phyloP scores from a whole-genome alignment of 2,113 vertebrate species.

The Hippoglossus stenolepis region DNA sequence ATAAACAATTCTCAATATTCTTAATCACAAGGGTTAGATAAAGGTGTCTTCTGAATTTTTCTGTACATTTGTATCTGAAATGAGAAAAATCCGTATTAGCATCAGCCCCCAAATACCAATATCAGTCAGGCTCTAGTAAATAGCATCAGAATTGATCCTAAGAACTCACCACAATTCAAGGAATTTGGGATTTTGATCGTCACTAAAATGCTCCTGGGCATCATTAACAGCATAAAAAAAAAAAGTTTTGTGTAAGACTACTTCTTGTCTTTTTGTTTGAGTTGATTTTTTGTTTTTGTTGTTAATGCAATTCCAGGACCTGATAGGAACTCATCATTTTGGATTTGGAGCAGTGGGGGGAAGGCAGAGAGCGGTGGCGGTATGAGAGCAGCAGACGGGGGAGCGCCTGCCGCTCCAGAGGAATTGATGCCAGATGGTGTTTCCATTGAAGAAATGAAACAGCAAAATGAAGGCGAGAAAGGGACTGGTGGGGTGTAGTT shows the following conservation, averaged over 20 bases:
- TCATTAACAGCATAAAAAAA: background rate
- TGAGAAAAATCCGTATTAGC: no score
- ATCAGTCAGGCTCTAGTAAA: no score
- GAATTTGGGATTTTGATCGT: background rate
- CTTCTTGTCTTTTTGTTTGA: background rate
- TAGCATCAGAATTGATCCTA: background rate
- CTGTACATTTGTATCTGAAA: no score
- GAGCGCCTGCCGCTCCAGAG: slow-evolving; percentile 26
- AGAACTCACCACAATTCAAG: background rate
- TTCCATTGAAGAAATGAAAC: slow-evolving; percentile 68
- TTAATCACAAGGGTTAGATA: no score
- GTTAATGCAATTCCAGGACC: slow-evolving; percentile 6
- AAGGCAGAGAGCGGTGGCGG: slow-evolving; percentile 2
- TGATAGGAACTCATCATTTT: slow-evolving; percentile 20
- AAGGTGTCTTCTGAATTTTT: no score
- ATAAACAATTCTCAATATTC: no score
- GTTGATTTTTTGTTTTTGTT: background rate
- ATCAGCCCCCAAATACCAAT: no score
- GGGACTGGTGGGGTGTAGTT: slow-evolving; percentile 26
- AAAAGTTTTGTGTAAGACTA: background rate
- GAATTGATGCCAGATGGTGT: slow-evolving; percentile 72
- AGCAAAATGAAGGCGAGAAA: slow-evolving; percentile 60
- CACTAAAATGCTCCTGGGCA: background rate
- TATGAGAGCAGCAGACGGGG: slow-evolving; percentile 15
- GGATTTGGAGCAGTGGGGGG: background rate